Evolutionary conservation across 2,888 invertebrate species (phyloP), one percentile per base, ranked within the genome.

Genomic region (Synergus umbraculus): DNA sequence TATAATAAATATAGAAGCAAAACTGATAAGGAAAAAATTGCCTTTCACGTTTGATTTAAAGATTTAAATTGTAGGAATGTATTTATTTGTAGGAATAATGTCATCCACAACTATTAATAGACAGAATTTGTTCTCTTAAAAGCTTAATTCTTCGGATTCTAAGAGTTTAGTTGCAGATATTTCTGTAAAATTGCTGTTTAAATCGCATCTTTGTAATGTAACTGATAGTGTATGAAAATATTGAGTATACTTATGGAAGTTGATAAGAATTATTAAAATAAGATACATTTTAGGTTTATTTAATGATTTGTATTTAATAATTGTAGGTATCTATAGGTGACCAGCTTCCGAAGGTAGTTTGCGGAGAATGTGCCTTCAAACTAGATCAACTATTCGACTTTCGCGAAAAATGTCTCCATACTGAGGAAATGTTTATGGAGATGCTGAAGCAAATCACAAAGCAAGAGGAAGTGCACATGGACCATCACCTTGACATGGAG

Each of bases 341-440:
- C 88, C 93, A 93, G 83, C 90, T 94, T 67, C 94, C 94, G 29
- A 94, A 94, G 92, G 93, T 94, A 88, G 93, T 94, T 4, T 94
- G 94, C 85, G 93, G 93, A 83, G 93, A 93, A 69, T 94, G 94
- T 85, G 91, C 94, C 13, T 94, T 93, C 83, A 94, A 94, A 86
- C 86, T 94, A 77, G 94, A 94, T 83, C 90, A 93, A 76, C 90
- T 94, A 78, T 93, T 92, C 85, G 94, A 94, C 77, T 94, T 94
- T 87, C 92, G 94, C 78, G 93, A 94, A 84, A 93, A 93, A 85
- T 93, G 93, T 83, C 85, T 94, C 43, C 92, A 93, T 79, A 94
- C 94, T 0, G 94, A 94, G 88, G 92, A 90, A 78, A 90, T 94
- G 83, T 92, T 94, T 77, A 89, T 90, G 81, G 89, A 90, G 79